Evolutionary conservation across 2,113 vertebrate species (phyloP).

Genomic region (Proteles cristata): DNA sequence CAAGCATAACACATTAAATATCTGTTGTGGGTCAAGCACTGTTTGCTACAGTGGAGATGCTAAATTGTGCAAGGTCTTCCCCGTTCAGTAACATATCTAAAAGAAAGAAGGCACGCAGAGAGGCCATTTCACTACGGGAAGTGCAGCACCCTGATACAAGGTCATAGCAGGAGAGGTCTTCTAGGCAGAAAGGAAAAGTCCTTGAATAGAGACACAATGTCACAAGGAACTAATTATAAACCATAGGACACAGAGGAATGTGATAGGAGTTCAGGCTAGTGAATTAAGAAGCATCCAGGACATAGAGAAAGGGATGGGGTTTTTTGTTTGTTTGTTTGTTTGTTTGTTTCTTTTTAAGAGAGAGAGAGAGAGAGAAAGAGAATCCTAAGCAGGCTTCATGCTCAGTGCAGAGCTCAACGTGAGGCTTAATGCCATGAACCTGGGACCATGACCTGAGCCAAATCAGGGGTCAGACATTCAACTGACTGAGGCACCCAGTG

Average conservation of each 20-base stretch:
- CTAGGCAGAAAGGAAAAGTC: not conserved
- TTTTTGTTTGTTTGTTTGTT: not conserved
- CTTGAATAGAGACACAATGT: not conserved
- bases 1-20: not conserved
- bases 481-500: no score
- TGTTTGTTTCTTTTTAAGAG: no score
- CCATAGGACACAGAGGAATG: not conserved
- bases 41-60: not conserved
- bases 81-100: not conserved
- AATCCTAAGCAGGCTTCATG: no score
- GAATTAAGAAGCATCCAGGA: not conserved
- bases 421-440: no score
- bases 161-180: not conserved
- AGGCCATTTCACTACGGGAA: not conserved
- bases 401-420: no score
- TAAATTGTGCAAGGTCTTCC: not conserved
- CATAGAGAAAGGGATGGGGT: not conserved
- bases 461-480: no score
- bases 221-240: not conserved
- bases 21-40: not conserved
- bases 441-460: no score
- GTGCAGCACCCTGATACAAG: not conserved
- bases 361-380: no score
- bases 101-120: not conserved
- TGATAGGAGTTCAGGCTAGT: not conserved